Evolutionary conservation across 2,797 vertebrate genomes (phyloP).

Genomic region (Channallabes apus): DNA sequence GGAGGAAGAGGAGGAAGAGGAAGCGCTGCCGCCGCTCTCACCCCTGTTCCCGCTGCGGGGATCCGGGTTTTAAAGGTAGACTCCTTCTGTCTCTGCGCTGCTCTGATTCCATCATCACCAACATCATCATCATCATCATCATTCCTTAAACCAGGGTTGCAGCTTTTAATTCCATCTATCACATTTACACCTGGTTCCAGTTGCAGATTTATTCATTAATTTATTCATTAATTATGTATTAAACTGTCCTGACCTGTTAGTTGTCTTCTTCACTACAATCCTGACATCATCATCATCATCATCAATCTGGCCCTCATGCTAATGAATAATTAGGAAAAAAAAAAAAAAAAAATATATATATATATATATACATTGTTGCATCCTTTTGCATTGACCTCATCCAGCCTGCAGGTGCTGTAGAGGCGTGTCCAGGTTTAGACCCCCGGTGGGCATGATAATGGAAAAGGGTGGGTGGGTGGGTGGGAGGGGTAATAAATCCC

Average conservation of each 20-base stretch:
- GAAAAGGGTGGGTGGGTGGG: too few relatives aligned
- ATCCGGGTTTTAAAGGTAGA: conserved; percentile 80
- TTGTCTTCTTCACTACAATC: background rate
- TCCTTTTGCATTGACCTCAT: background rate
- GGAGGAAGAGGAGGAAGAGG: background rate
- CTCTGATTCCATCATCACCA: background rate
- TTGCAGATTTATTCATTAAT: too few relatives aligned
- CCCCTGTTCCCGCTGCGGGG: conserved; percentile 60
- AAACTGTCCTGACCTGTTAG: conserved; percentile 37
- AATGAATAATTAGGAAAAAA: background rate
- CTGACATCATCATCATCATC: conserved; percentile 17
- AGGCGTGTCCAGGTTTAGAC: conserved; percentile 13
- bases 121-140: background rate
- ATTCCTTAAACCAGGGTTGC: background rate
- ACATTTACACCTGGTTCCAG: background rate
- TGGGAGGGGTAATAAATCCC: background rate
- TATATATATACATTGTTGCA: background rate
- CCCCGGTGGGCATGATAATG: too few relatives aligned
- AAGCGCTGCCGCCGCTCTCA: background rate
- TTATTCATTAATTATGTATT: background rate
- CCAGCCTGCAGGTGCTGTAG: conserved; percentile 17
- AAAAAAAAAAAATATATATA: too few relatives aligned
- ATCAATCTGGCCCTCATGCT: background rate
- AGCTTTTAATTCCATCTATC: background rate
- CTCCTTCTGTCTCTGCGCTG: background rate